A percentile compares a stretch with the other conserved stretches of the same genome.
These are phyloP conservation scores for Thunnus maccoyii DNA, from an alignment of 2,113 vertebrate genomes.

Conservation along the genomic window DNA sequence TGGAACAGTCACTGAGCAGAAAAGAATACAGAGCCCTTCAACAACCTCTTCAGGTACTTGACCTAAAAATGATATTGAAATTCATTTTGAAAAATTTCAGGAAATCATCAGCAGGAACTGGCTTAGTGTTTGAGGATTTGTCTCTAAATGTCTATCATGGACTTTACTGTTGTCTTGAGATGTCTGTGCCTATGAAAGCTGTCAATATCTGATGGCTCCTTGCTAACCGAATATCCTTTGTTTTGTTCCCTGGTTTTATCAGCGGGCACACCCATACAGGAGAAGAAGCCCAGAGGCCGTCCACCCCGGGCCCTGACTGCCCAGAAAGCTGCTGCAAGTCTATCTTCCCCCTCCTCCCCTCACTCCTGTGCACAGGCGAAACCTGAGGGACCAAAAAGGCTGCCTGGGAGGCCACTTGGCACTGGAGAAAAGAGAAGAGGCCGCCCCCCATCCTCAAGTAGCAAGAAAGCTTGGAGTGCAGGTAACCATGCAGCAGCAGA, in stretches of 20 bases:
- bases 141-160: neutral
- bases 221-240: slow-evolving; percentile 17
- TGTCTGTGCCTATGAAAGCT: neutral
- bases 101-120: too few relatives aligned
- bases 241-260: slow-evolving; percentile 42
- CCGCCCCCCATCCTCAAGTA: slow-evolving; percentile 91
- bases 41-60: slow-evolving; percentile 88
- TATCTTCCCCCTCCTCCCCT: slow-evolving; percentile 63
- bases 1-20: slow-evolving; percentile 92
- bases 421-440: slow-evolving; percentile 93
- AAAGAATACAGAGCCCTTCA: slow-evolving; percentile 89
- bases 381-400: slow-evolving; percentile 84
- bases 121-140: too few relatives aligned
- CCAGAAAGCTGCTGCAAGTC: slow-evolving; percentile 73
- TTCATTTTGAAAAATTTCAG: too few relatives aligned
- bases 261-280: slow-evolving; percentile 69
- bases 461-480: slow-evolving; percentile 85
- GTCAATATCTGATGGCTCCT: neutral
- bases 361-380: slow-evolving; percentile 83
- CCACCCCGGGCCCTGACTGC: slow-evolving; percentile 80
- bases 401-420: slow-evolving; percentile 86
- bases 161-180: slow-evolving; percentile 8
- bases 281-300: slow-evolving; percentile 87
- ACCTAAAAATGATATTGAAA: too few relatives aligned
- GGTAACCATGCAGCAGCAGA: slow-evolving; percentile 84